Conservation (phyloP, 2,797 vertebrate genomes). For the Parotocinclus haroldoi region DNA sequence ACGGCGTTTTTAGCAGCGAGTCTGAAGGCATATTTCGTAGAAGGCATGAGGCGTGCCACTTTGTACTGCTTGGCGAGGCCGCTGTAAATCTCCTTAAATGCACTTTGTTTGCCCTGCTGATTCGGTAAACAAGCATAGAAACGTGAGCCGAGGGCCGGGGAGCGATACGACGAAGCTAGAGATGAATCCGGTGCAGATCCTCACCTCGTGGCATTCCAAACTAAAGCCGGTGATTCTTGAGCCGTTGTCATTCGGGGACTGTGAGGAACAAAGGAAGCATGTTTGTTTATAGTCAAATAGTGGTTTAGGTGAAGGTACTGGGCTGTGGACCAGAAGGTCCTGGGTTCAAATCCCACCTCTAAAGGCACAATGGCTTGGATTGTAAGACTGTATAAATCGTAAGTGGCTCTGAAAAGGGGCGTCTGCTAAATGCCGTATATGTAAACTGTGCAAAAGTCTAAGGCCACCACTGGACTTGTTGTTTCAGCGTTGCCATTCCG, state of each 20-base stretch:
- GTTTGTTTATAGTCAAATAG: too few species aligned
- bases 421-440: too few species aligned
- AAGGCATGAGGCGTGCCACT: conserved; percentile 67
- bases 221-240: conserved; percentile 76
- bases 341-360: too few species aligned
- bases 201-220: conserved; percentile 80
- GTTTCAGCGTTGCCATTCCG: too few species aligned
- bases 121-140: background rate
- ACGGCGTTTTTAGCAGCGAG: conserved; percentile 77
- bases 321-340: too few species aligned
- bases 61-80: conserved; percentile 77
- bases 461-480: too few species aligned
- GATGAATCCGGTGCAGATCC: conserved; percentile 1
- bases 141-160: background rate
- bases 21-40: conserved; percentile 73
- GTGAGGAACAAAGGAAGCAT: conserved; percentile 34
- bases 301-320: too few species aligned
- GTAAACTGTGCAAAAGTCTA: too few species aligned
- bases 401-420: too few species aligned
- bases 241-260: conserved; percentile 78
- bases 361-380: too few species aligned
- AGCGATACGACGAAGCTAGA: background rate
- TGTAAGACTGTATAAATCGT: too few species aligned
- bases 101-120: conserved; percentile 66
- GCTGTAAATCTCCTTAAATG: conserved; percentile 75